Conservation (phyloP, 2,113 vertebrate species). For the Shinisaurus crocodilurus region DNA sequence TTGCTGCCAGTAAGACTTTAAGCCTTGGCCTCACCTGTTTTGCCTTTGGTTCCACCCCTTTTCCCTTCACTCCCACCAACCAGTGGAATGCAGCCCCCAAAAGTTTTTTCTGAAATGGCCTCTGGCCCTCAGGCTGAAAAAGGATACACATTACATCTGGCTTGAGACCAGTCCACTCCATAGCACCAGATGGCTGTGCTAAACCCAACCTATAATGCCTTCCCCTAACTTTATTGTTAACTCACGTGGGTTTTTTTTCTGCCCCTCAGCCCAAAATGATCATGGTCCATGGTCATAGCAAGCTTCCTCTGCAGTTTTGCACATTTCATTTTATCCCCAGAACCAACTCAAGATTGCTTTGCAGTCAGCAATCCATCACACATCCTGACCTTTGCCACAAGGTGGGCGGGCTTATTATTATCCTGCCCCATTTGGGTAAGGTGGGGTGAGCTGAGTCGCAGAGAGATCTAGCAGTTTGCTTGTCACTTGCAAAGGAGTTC, state of each 20-base stretch:
- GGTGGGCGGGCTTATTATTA: background rate
- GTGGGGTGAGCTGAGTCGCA: background rate
- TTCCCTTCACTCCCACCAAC: too few relatives aligned
- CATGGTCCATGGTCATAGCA: background rate
- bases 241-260: background rate
- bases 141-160: background rate
- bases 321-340: background rate
- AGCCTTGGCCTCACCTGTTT: too few relatives aligned
- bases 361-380: background rate
- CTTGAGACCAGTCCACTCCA: background rate
- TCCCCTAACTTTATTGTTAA: background rate
- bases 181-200: background rate
- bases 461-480: fast-evolving
- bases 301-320: background rate
- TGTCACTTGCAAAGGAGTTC: background rate
- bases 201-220: background rate
- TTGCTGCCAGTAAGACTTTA: too few relatives aligned
- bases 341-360: background rate
- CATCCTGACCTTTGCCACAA: background rate
- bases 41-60: too few relatives aligned
- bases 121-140: too few relatives aligned
- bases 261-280: background rate
- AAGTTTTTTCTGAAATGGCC: too few relatives aligned
- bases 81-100: too few relatives aligned
- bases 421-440: background rate